Evolutionary conservation across 2,888 invertebrate species (phyloP).

Genomic region (Diplazon laetatorius): DNA sequence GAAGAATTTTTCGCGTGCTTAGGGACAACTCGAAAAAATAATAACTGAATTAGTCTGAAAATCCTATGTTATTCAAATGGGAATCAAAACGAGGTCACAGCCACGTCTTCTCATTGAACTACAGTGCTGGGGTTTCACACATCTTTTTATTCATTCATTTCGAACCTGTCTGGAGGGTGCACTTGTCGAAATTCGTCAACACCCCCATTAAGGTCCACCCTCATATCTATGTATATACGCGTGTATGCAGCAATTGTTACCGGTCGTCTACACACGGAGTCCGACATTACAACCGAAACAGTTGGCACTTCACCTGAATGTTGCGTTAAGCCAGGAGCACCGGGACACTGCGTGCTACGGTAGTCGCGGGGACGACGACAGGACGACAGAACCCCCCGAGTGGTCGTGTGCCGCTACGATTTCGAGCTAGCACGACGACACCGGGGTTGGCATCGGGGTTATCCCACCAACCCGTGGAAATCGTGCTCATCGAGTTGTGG

Average conservation of each 20-base stretch:
- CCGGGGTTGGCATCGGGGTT: conserved; percentile 7
- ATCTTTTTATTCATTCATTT: no score
- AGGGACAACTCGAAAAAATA: no score
- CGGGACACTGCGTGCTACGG: background rate
- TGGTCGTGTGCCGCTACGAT: conserved; percentile 52
- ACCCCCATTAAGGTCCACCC: no score
- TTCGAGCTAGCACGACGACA: conserved; percentile 47
- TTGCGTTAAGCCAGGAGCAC: conserved; percentile 65
- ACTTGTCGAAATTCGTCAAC: no score
- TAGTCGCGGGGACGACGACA: conserved; percentile 20
- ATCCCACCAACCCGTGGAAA: conserved; percentile 46
- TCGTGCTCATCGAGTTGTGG: conserved; percentile 59
- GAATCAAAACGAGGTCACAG: no score
- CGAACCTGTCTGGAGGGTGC: no score
- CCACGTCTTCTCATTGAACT: no score
- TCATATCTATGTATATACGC: background rate
- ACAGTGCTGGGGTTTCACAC: no score
- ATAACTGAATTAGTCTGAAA: no score
- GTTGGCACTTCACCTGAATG: conserved; percentile 69
- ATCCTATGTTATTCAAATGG: no score
- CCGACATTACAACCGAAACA: conserved; percentile 68
- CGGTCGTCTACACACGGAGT: conserved; percentile 41
- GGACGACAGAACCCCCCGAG: conserved; percentile 43
- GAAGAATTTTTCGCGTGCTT: no score
- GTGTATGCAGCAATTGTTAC: conserved; percentile 23